phyloP scores from a whole-genome alignment of 2,888 invertebrate species.

The Plebejus argus region DNA sequence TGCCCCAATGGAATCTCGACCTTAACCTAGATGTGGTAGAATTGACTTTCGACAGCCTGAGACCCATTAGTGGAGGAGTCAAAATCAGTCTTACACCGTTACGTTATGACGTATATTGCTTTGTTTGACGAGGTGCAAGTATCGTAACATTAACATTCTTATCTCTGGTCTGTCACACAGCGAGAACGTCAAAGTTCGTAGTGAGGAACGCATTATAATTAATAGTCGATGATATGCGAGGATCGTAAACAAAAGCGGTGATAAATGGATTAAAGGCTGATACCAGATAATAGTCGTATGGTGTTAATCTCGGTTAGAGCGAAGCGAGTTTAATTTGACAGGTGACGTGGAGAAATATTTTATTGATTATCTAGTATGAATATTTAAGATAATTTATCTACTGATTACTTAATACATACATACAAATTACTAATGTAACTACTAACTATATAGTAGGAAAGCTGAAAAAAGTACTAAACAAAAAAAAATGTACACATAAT shows the following conservation, averaged over 20 bases:
- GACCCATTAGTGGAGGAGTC: neutral
- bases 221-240: conserved; percentile 80
- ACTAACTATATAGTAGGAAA: neutral
- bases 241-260: conserved; percentile 80
- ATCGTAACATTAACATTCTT: conserved; percentile 79
- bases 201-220: conserved; percentile 79
- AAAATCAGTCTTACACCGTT: conserved; percentile 42
- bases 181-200: conserved; percentile 79
- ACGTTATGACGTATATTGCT: conserved; percentile 53
- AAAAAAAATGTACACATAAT: too few species aligned
- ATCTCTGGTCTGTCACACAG: conserved; percentile 79
- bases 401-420: neutral
- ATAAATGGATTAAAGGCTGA: conserved; percentile 78
- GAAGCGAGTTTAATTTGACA: neutral
- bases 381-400: too few species aligned
- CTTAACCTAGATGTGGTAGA: conserved; percentile 46
- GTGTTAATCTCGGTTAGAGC: conserved; percentile 73
- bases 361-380: neutral
- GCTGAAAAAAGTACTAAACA: too few species aligned
- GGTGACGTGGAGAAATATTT: neutral
- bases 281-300: conserved; percentile 75
- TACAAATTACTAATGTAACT: neutral
- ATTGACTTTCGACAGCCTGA: conserved; percentile 50
- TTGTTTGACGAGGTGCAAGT: conserved; percentile 54
- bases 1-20: conserved; percentile 50